Conservation (phyloP, 23 tunicate species). For the Ciona savignyi region DNA sequence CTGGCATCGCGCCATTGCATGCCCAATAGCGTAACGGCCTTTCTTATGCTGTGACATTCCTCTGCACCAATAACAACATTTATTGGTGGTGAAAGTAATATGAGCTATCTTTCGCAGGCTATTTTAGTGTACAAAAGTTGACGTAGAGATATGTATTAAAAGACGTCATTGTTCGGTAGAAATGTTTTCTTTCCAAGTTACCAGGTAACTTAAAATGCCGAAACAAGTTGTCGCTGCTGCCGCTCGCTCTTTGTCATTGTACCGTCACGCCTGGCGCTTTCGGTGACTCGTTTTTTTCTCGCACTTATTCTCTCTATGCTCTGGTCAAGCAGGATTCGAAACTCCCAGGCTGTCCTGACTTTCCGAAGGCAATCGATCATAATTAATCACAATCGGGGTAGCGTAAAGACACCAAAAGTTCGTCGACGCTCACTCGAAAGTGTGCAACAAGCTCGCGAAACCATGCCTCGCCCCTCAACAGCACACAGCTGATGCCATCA, state of each 20-base stretch:
- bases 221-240: background rate
- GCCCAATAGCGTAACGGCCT: background rate
- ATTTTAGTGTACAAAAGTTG: too few species aligned
- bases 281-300: background rate
- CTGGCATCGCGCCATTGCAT: too few species aligned
- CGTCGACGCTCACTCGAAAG: too few species aligned
- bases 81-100: too few species aligned
- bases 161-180: background rate
- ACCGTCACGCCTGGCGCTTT: background rate
- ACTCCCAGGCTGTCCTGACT: conserved; percentile 92
- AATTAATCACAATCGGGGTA: conserved; percentile 59
- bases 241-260: background rate
- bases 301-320: too few species aligned
- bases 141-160: too few species aligned
- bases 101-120: too few species aligned
- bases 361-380: conserved; percentile 73
- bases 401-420: conserved; percentile 13
- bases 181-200: background rate
- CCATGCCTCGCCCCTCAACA: too few species aligned
- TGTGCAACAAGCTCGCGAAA: too few species aligned
- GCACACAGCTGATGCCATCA: too few species aligned
- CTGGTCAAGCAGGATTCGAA: background rate
- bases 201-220: background rate
- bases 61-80: too few species aligned
- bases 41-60: background rate